These are phyloP conservation scores for Endotricha flammealis DNA, from an alignment of 2,888 invertebrate species.

Conservation along the genomic window DNA sequence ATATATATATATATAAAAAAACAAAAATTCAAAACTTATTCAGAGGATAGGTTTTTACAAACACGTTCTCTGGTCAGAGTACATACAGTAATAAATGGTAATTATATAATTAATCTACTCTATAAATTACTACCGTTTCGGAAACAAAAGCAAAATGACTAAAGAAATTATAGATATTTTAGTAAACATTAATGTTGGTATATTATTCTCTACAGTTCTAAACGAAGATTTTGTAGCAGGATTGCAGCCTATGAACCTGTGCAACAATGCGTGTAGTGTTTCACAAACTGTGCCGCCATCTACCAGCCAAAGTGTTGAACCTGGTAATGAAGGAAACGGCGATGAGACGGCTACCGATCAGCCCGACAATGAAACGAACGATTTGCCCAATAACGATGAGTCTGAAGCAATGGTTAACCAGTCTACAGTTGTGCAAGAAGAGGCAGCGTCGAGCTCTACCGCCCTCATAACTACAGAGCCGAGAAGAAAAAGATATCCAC, in stretches of 20 bases:
- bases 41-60: too few relatives aligned
- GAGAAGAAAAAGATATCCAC: conserved; percentile 47
- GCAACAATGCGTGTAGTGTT: conserved; percentile 11
- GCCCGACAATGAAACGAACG: background rate
- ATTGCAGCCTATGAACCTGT: conserved; percentile 12
- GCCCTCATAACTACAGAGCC: conserved; percentile 21
- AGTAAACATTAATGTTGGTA: too few relatives aligned
- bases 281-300: background rate
- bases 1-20: too few relatives aligned
- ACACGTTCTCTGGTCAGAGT: too few relatives aligned
- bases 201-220: conserved; percentile 36
- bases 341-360: too few relatives aligned
- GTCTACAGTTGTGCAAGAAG: background rate
- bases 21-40: too few relatives aligned
- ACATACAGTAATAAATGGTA: too few relatives aligned
- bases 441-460: conserved; percentile 7
- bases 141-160: too few relatives aligned
- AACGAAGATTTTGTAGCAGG: conserved; percentile 22
- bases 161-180: too few relatives aligned
- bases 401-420: background rate
- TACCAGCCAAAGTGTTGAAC: background rate
- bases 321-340: background rate
- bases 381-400: background rate
- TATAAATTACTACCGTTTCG: too few relatives aligned
- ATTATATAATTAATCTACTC: too few relatives aligned